A percentile compares a stretch with the other conserved stretches of the same genome.
phyloP scores from a whole-genome alignment of 2,888 invertebrate genomes.

The Drosophila birchii region DNA sequence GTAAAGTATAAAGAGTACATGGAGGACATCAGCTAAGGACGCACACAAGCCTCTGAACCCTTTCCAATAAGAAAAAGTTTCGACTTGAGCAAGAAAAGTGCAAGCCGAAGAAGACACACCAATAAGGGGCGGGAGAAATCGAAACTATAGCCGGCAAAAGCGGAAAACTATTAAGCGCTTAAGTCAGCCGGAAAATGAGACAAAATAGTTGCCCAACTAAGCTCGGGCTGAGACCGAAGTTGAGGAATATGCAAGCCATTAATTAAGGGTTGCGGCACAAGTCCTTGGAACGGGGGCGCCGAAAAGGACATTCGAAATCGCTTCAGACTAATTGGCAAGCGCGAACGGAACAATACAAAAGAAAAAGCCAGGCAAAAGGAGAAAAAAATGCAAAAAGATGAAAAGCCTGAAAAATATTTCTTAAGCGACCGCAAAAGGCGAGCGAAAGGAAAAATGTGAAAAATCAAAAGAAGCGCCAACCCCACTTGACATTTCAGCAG shows the following conservation, averaged over 20 bases:
- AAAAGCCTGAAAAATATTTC: conserved; percentile 51
- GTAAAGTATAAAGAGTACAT: conserved; percentile 3
- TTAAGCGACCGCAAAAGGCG: conserved; percentile 63
- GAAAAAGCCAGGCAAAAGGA: conserved; percentile 18
- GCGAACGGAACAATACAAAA: conserved; percentile 56
- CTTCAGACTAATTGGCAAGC: conserved; percentile 67
- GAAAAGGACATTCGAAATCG: conserved; percentile 32
- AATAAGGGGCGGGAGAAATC: conserved; percentile 10
- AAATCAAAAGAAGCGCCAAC: conserved; percentile 60
- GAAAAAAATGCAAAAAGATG: conserved; percentile 30
- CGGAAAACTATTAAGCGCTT: conserved; percentile 83
- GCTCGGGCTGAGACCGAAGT: conserved; percentile 21
- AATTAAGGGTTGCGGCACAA: conserved; percentile 62
- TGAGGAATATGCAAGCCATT: conserved; percentile 51
- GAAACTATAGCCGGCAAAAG: conserved; percentile 60
- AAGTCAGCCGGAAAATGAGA: conserved; percentile 83
- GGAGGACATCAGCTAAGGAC: conserved; percentile 15
- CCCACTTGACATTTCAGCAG: conserved; percentile 72
- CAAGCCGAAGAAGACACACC: conserved; percentile 36
- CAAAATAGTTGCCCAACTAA: conserved; percentile 80
- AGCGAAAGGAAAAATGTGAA: conserved; percentile 20
- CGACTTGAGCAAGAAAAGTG: conserved; percentile 67
- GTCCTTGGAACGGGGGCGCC: background rate
- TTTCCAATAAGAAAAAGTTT: conserved; percentile 61
- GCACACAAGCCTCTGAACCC: conserved; percentile 52